A percentile compares a stretch with the other conserved stretches of the same genome.
Conservation (phyloP, 1,140 invertebrate species). For the Caenorhabditis inopinata region DNA sequence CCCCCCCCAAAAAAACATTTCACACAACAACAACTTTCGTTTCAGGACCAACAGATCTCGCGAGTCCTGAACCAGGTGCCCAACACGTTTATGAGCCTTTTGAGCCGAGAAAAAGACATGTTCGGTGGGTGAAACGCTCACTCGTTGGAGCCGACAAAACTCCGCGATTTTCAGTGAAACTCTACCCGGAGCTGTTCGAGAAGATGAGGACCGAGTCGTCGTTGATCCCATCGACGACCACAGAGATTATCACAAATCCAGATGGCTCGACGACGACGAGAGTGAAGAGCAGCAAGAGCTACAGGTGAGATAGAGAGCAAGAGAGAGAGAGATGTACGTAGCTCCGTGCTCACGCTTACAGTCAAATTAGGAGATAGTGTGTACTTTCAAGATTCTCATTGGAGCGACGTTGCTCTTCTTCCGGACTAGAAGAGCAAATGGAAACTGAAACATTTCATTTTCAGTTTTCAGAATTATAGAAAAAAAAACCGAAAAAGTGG, state of each 20-base stretch:
- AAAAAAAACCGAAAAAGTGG: no score
- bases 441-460: no score
- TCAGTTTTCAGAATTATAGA: no score
- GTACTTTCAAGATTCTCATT: no score
- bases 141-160: no score
- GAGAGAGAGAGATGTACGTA: no score
- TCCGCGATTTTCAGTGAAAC: conserved; percentile 39
- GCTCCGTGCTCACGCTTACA: no score
- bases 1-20: no score
- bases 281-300: conserved; percentile 27
- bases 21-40: no score
- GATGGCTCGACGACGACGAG: conserved; percentile 50
- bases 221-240: conserved; percentile 30
- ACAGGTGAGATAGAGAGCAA: conserved; percentile 34
- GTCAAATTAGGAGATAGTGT: no score
- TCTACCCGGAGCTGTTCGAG: conserved; percentile 48
- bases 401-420: no score
- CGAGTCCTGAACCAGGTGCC: conserved; percentile 21
- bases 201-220: conserved; percentile 43
- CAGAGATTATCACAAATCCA: conserved; percentile 44
- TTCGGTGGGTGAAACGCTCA: conserved; percentile 17
- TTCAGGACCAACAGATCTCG: conserved; percentile 26
- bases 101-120: background rate
- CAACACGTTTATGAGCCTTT: conserved; percentile 7
- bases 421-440: no score